phyloP scores from a whole-genome alignment of 2,797 vertebrate genomes.

The Echiichthys vipera region DNA sequence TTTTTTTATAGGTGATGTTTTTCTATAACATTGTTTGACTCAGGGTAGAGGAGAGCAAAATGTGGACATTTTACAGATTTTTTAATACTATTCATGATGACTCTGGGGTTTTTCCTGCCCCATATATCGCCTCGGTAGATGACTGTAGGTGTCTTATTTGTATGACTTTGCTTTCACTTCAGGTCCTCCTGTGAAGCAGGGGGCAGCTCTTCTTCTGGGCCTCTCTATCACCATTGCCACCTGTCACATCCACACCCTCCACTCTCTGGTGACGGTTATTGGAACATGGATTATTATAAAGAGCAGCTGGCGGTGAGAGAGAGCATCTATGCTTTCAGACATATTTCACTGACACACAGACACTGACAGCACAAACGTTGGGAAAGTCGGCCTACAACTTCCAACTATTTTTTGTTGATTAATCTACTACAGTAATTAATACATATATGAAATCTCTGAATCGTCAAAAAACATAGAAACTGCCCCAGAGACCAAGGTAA shows the following conservation, averaged over 20 bases:
- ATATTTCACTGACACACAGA: background rate
- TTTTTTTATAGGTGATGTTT: too few relatives aligned
- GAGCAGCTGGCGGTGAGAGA: conserved; percentile 86
- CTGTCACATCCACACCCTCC: conserved; percentile 89
- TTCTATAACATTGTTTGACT: background rate
- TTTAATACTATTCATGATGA: background rate
- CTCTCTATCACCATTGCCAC: conserved; percentile 85
- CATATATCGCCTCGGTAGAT: background rate
- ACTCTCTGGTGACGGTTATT: conserved; percentile 89
- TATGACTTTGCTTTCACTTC: conserved; percentile 13
- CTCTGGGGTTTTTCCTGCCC: background rate
- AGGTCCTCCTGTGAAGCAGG: conserved; percentile 89
- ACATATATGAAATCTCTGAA: background rate
- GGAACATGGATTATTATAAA: conserved; percentile 92
- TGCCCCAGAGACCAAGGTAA: background rate
- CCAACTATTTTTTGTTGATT: background rate
- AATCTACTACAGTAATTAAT: background rate
- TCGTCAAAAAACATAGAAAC: background rate
- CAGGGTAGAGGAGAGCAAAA: background rate
- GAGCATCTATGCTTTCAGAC: background rate
- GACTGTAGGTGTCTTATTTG: background rate
- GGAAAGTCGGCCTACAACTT: background rate
- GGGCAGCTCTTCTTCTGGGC: conserved; percentile 86
- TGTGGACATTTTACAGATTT: background rate
- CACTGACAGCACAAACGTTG: background rate